Evolutionary conservation across 2,888 invertebrate species (phyloP), one percentile per base, ranked within the genome.

Genomic region (Macroteleia sp.): DNA sequence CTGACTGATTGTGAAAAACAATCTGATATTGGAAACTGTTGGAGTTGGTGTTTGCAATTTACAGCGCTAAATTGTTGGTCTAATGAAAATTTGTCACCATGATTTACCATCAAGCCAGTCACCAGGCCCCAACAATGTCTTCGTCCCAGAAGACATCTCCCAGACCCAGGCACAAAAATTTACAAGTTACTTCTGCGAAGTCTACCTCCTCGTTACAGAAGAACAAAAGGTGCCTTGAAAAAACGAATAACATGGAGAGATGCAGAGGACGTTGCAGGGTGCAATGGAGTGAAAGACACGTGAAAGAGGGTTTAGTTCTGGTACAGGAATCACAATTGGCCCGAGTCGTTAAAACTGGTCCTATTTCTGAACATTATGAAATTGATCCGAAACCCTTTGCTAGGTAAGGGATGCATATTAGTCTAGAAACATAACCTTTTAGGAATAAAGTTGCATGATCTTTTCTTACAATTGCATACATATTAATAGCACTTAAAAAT

Each of bases 311-410:
- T 1, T 81, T 92, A 77, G 92, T 92, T 1, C 87, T 92, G 36
- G 92, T 92, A 0, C 92, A 92, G 77, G 92, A 92, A 75, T 83
- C 91, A 0, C 92, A 92, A 69, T 86, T 92, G 10, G 89, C 91
- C 66, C 90, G 91, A 76, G 91, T 93, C 64, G 92, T 93, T 79
- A 92, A 92, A 81, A 91, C 90, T 16, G 92, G 92, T n/a, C 92
- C 93, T n/a, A 92, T 93, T 73, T 87, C 92, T 30, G 92, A 92
- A 77, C 92, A 92, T 83, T 93, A 93, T 84, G 91, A 92, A 59
- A 89, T 93, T 71, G 93, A 93, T 73, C 89, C 92, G 8, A 92
- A 92, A 79, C 93, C 93, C 4, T 92, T 93, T 79, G 93, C 93
- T 48, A 93, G 92, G 93, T 93, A 81, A 90, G 57, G n/a, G n/a